Base-by-base conservation (phyloP, 2,797 vertebrate genomes). In the Rhodeus uyekii region DNA sequence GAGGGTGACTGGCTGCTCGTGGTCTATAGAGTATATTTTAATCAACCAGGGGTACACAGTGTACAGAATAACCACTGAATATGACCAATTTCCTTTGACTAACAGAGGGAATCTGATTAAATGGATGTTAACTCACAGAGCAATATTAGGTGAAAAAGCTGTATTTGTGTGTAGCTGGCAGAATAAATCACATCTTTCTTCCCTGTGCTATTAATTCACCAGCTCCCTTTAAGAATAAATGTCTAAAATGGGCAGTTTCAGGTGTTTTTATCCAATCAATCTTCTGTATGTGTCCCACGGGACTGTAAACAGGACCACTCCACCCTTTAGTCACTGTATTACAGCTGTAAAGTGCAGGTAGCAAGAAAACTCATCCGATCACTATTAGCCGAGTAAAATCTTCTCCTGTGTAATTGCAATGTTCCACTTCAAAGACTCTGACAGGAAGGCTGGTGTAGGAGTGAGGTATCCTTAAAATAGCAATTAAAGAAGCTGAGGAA, bases 321-420 rank as follows among this genome's bases (percentile, higher is more conserved):
- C 84, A 76, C 34, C 80, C 79, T 83, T 85, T 82, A 85, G 81
- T 83, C 83, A 86, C 83, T 36, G 67, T 81, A 85, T 83, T 81
- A 81, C 81, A 73, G 55, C 83, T 85, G 83, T 80, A 80, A 53
- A 68, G 78, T 61, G 76, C 75, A 79, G 83, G 83, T 86, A 83
- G 38, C 64, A 82, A 46, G 84, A 80, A 83, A 87, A 86, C 13
- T 72, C 81, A 80, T 88, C 81, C 77, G 83, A 87, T 82, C 84
- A 81, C 76, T 84, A 85, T 88, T 88, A 87, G 85, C 68, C 44
- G 64, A 68, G 80, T 86, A 86, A 86, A 88, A 87, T 85, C 85
- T 85, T 83, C 72, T 87, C 76, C 84, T 88, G 81, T 89, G 88
- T 89, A 89, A 88, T 88, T 88, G 88, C 88, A 86, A 88, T 88